A percentile compares a stretch with the other conserved stretches of the same genome.
phyloP scores from a whole-genome alignment of 2,113 vertebrate species.

The Erinaceus europaeus region DNA sequence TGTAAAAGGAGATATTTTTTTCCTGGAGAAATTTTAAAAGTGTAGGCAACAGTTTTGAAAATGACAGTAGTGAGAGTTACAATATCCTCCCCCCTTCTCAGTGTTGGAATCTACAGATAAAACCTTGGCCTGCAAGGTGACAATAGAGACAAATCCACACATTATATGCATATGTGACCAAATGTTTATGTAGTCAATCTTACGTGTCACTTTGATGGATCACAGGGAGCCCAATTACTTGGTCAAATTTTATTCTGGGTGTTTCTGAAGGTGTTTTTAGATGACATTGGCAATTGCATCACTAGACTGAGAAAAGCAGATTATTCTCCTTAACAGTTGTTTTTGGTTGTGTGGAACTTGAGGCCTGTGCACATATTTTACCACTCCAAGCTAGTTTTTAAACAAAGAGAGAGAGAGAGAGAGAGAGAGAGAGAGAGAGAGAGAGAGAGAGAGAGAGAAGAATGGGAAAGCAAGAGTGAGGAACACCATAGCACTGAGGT shows the following conservation, averaged over 20 bases:
- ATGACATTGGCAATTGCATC: background rate
- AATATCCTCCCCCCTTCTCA: background rate
- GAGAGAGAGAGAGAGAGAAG: no score
- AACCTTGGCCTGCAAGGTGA: background rate
- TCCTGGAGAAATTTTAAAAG: background rate
- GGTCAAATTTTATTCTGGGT: background rate
- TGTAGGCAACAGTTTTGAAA: conserved; percentile 5
- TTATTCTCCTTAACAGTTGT: background rate
- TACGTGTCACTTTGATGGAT: background rate
- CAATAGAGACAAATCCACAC: background rate
- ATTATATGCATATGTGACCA: background rate
- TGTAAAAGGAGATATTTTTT: background rate
- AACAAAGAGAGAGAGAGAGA: no score
- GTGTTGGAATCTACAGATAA: background rate
- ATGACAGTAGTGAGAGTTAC: background rate
- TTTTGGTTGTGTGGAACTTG: no score
- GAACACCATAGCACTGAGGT: no score
- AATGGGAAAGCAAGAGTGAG: no score
- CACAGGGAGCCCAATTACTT: background rate
- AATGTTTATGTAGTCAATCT: background rate
- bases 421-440: no score
- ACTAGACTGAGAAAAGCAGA: background rate
- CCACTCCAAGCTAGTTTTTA: no score
- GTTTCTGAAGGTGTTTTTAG: background rate
- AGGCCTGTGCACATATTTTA: no score